Conservation (phyloP, 2,113 vertebrate species). For the Athene cunicularia region DNA sequence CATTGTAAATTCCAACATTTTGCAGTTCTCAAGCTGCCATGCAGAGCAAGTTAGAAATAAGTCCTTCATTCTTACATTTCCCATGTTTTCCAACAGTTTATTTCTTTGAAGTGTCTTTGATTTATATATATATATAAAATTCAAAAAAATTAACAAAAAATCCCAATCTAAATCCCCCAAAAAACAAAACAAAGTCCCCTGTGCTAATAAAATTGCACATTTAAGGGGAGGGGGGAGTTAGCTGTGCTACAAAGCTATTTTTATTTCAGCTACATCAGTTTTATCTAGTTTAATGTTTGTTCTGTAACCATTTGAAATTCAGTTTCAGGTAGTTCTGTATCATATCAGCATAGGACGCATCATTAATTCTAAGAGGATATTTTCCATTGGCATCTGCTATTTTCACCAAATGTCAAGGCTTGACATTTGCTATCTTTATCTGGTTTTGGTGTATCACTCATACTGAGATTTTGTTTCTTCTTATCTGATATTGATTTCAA, state of each 20-base stretch:
- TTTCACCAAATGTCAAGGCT: slow-evolving; percentile 66
- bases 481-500: slow-evolving; percentile 44
- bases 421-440: slow-evolving; percentile 69
- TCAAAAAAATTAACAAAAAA: background rate
- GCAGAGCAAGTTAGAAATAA: slow-evolving; percentile 15
- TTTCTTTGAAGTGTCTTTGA: background rate
- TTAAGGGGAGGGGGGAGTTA: background rate
- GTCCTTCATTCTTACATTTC: slow-evolving; percentile 5
- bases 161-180: background rate
- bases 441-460: slow-evolving; percentile 21
- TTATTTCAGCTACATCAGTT: background rate
- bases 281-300: slow-evolving; percentile 20
- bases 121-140: background rate
- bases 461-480: slow-evolving; percentile 53
- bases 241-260: background rate
- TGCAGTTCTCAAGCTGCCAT: background rate
- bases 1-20: background rate
- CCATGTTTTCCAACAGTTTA: background rate
- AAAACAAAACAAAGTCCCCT: background rate
- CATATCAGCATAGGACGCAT: slow-evolving; percentile 36
- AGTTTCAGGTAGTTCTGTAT: slow-evolving; percentile 60
- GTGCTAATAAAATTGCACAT: background rate
- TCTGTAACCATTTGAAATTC: slow-evolving; percentile 58
- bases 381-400: slow-evolving; percentile 57
- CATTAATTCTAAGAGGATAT: slow-evolving; percentile 45